These are phyloP conservation scores for Sarcophaga peregrina DNA, from an alignment of 1,140 invertebrate genomes.

Conservation along the genomic window DNA sequence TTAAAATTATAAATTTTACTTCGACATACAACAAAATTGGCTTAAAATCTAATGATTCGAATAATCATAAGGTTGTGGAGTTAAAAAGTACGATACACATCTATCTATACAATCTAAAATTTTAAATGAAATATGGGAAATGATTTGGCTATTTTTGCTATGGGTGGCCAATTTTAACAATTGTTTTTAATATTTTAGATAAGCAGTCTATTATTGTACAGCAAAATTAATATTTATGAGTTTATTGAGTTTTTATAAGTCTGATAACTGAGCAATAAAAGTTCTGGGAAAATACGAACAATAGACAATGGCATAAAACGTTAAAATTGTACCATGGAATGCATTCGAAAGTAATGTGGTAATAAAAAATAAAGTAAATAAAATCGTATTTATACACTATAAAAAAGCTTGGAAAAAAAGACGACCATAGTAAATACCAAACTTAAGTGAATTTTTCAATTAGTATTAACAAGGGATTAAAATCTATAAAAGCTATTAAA, in stretches of 20 bases:
- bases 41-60: no score
- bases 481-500: no score
- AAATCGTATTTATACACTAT: neutral
- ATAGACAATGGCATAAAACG: neutral
- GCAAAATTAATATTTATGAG: neutral
- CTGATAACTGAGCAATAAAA: no score
- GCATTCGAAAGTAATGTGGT: neutral
- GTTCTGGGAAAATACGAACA: neutral
- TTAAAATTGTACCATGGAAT: neutral
- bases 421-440: neutral
- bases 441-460: neutral
- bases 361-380: neutral
- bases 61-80: no score
- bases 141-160: slow-evolving; percentile 4
- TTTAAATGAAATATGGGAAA: neutral
- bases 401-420: neutral
- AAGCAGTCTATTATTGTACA: neutral
- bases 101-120: no score
- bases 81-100: no score
- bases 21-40: no score
- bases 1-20: no score
- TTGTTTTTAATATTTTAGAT: slow-evolving; percentile 1
- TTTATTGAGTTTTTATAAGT: neutral
- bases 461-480: no score
- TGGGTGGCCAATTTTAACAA: neutral